Evolutionary conservation across 2,113 vertebrate species (phyloP).

Genomic region (Gallinago paraguaiae): DNA sequence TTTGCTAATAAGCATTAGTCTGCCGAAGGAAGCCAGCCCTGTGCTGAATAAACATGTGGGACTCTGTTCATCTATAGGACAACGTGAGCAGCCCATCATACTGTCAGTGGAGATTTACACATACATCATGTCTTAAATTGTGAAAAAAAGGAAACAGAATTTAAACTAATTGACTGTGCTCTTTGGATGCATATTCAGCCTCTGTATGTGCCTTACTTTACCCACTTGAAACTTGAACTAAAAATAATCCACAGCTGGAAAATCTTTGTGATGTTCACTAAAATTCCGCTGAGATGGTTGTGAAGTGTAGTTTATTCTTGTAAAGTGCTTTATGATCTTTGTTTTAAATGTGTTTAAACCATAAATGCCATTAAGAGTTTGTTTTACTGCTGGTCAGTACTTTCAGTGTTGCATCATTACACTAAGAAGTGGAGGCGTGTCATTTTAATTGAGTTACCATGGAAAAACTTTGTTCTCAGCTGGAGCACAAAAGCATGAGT

Average conservation of each 20-base stretch:
- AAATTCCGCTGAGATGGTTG: background rate
- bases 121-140: background rate
- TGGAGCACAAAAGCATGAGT: background rate
- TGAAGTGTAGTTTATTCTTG: background rate
- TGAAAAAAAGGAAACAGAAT: background rate
- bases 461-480: background rate
- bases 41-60: background rate
- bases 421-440: background rate
- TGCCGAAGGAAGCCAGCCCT: conserved; percentile 3
- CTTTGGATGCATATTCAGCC: background rate
- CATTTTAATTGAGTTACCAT: background rate
- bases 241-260: background rate
- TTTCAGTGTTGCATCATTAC: background rate
- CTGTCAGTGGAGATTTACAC: background rate
- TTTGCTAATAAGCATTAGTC: conserved; percentile 33
- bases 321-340: background rate
- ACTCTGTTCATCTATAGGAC: background rate
- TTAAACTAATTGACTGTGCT: background rate
- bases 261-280: background rate
- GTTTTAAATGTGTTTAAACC: background rate
- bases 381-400: background rate
- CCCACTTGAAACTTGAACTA: background rate
- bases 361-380: background rate
- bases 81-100: background rate
- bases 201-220: background rate